Base-by-base conservation (phyloP, 37 sponge, comb jelly and placozoan species). In the Aphrocallistes beatrix region DNA sequence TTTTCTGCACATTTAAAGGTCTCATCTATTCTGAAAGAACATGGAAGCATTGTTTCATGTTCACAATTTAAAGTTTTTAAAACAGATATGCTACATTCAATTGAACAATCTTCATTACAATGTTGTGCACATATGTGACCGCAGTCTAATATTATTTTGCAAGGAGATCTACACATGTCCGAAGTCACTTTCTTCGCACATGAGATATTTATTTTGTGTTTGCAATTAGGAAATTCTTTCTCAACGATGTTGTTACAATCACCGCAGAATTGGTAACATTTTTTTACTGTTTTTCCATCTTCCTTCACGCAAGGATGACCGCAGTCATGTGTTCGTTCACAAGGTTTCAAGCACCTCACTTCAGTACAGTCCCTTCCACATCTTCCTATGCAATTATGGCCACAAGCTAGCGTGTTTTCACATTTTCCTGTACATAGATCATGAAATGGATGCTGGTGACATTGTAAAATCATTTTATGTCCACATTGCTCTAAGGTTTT, bases 401-500 rank as follows among this genome's bases (percentile, higher is more conserved):
- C 90, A 87, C 87, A 89, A 1, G 36, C 0, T 19, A 86, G 86
- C 0, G 1, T 82, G 32, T 51, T 86, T 0, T 0, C 37, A 51
- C 90, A 89, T 1, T 48, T 30, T 1, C 39, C 49, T 1, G 37
- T 37, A 49, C 86, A 85, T 3, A 38, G 37, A 25, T 83, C 23
- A 1, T 85, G 51, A 0, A 85, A n/a, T 36, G 88, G 88, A 19
- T 50, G 10, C 0, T 17, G 3, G 37, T 51, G 30, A 51, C 91
- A 91, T 0, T 50, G 86, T 8, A 91, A 16, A n/a, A 1, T 13
- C 47, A 47, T 40, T n/a, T 25, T 30, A 39, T 91, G 91, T 47
- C 85, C 91, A 91, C 91, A 91, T 30, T 84, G 82, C 0, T 83
- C 75, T 0, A 91, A 39, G 9, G 34, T 85, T 81, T 82, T 90